Percentiles rank a stretch among this genome's conserved stretches.
Conservation (phyloP, 2,888 invertebrate species). For the Gibbula magus region DNA sequence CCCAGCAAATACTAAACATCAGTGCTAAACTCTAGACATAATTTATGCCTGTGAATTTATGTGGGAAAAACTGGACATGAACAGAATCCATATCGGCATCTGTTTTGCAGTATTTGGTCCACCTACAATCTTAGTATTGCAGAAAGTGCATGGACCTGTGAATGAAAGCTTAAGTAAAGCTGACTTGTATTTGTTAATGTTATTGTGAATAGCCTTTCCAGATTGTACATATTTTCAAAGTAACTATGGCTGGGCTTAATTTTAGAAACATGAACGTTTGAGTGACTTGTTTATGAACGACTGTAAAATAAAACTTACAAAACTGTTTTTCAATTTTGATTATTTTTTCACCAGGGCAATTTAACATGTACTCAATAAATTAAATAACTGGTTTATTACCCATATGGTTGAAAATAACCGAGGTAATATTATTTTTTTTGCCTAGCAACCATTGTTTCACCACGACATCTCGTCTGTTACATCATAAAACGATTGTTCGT, state of each 20-base stretch:
- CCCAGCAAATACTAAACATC: constrained; percentile 32
- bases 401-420: too few relatives aligned
- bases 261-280: not conserved
- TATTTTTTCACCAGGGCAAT: too few relatives aligned
- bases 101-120: not conserved
- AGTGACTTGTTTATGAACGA: not conserved
- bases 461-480: too few relatives aligned
- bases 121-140: too few relatives aligned
- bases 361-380: too few relatives aligned
- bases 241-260: constrained; percentile 1
- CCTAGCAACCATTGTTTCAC: too few relatives aligned
- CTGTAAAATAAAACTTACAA: not conserved
- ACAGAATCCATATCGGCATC: not conserved
- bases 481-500: too few relatives aligned
- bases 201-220: not conserved
- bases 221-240: constrained; percentile 2
- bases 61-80: not conserved
- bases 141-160: too few relatives aligned
- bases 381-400: too few relatives aligned
- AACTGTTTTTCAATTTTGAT: not conserved
- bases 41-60: not conserved
- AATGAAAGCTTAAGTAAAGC: too few relatives aligned
- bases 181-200: not conserved
- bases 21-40: not conserved
- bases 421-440: too few relatives aligned